phyloP scores from a whole-genome alignment of 1,140 invertebrate species.

The Drosophila murphyi region DNA sequence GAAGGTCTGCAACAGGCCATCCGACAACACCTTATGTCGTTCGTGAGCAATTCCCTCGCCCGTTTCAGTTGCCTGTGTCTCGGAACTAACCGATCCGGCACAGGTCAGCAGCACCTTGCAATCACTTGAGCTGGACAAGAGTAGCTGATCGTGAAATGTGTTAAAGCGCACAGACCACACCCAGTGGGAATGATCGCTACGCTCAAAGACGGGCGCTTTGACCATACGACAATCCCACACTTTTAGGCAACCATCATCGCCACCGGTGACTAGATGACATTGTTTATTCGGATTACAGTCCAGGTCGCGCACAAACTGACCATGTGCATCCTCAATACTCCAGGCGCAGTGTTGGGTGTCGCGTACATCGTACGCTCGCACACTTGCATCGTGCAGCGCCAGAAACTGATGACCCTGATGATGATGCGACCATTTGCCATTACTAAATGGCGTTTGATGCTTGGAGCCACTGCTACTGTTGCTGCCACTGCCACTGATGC shows the following conservation, averaged over 20 bases:
- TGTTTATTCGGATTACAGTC: constrained; percentile 99
- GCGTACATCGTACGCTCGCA: constrained; percentile 95
- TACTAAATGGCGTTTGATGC: constrained; percentile 90
- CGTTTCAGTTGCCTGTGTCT: constrained; percentile 80
- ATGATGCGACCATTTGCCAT: constrained; percentile 97
- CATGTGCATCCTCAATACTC: constrained; percentile 94
- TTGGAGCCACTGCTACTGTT: constrained; percentile 66
- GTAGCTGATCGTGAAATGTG: constrained; percentile 97
- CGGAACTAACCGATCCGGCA: constrained; percentile 94
- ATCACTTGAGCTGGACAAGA: constrained; percentile 98
- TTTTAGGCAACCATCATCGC: constrained; percentile 96
- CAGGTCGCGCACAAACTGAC: constrained; percentile 94
- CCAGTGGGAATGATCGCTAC: constrained; percentile 98
- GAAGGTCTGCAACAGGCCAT: constrained; percentile 91
- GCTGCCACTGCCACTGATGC: constrained; percentile 16
- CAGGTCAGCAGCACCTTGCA: constrained; percentile 95
- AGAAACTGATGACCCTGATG: constrained; percentile 93
- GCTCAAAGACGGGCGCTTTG: constrained; percentile 90
- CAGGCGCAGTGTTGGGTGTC: constrained; percentile 90
- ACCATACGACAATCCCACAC: constrained; percentile 98
- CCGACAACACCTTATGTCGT: constrained; percentile 86
- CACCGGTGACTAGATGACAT: constrained; percentile 96
- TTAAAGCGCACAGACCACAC: constrained; percentile 98
- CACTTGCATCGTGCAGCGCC: constrained; percentile 92
- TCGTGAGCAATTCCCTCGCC: constrained; percentile 76